Base-by-base conservation (phyloP, 2,888 invertebrate genomes). In the Limulus polyphemus region DNA sequence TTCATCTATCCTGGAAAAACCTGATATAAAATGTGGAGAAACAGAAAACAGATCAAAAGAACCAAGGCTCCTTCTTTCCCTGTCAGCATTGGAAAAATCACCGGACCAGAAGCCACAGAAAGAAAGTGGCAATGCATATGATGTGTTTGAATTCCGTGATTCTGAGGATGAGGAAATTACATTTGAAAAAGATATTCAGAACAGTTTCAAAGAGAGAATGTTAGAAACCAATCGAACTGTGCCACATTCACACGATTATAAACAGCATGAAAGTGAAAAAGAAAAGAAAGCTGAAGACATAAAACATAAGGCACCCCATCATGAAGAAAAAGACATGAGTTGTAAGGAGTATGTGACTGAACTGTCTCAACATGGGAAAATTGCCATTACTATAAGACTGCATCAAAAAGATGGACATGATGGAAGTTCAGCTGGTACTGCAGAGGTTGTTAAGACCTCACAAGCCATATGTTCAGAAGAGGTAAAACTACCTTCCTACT, bases 71-170 rank as follows among this genome's bases (percentile, higher is more conserved):
- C 57, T 58, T 57, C 47, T 61, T 48, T 64, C 66, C n/a, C 46
- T 64, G n/a, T 56, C 60, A n/a, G 16, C 58, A 12, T 51, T 60
- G 47, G 66, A 66, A 11, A 64, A 64, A 49, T 17, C 54, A 11
- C 11, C 54, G 14, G 65, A 67, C 16, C 65, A 65, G 47, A 63
- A 64, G 52, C 11, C 49, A 11, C 50, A 60, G 13, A 63, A 63
- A 32, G 58, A 60, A 48, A 57, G 64, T 13, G 59, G 61, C 69
- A 77, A 81, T 57, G 81, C 84, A 0, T 84, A 86, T 11, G 92
- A 92, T 73, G 83, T 93, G 4, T 93, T 92, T 74, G 92, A 92
- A 75, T 93, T 93, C 74, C 85, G 88, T 73, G 92, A 92, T 75
- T 87, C 86, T 54, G 91, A 92, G 72, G 62, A 64, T 51, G 88